Base-by-base conservation (phyloP, 2,888 invertebrate genomes). In the Rhorus exstirpatorius region DNA sequence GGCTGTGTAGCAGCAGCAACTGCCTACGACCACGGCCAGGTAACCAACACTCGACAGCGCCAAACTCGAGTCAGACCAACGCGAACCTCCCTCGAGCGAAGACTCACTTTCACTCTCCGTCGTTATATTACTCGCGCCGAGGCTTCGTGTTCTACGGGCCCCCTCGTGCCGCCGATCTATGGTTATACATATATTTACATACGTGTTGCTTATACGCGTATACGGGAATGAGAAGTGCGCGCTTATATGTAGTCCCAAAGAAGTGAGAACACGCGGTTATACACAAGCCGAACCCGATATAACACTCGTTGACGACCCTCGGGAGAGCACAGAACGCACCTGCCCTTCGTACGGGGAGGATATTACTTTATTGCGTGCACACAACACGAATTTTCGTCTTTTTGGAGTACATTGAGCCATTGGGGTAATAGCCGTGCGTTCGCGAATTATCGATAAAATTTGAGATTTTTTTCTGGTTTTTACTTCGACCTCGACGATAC, bases 41-140 rank as follows among this genome's bases (percentile, higher is more conserved):
- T 92, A 91, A 91, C 90, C 89, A 88, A 89, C 90, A 88, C 89
- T 88, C 88, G 86, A 84, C 90, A 87, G 90, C 90, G 85, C 88
- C 89, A 90, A 91, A 90, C 91, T 89, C 89, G 88, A 89, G 90
- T 91, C 93, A 93, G 93, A 93, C 88, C 91, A 91, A 91, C 91
- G 91, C 92, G 93, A 92, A 91, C 93, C 90, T 92, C 92, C 93
- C 92, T 92, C 91, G 92, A 92, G 92, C 92, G 88, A 91, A 89
- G 89, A 92, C 92, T 92, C 91, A 92, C 92, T 93, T 93, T 93
- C 92, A 92, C 92, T 92, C 91, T 91, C 86, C 79, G 70, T 76
- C 53, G 38, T 24, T 49, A 41, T n/a, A n/a, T n/a, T n/a, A 21
- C 31, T 55, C 63, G 55, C 35, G 61, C n/a, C n/a, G 60, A 67